Evolutionary conservation across 2,888 invertebrate genomes (phyloP).

Genomic region (Magallana nippona): DNA sequence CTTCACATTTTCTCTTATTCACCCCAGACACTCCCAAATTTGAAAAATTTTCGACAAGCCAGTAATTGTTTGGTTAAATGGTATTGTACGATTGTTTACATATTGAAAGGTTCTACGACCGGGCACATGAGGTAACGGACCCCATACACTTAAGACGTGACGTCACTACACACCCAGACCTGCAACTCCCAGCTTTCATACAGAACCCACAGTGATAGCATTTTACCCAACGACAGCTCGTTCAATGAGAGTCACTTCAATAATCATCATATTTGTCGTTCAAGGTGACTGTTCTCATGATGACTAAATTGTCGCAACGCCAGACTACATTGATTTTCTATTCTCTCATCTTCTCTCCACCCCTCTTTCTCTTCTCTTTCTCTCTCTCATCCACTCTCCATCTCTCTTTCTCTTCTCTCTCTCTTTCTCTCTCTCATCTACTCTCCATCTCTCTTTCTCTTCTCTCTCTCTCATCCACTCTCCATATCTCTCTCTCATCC

Average conservation of each 20-base stretch:
- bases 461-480: constrained; percentile 41
- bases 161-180: constrained; percentile 12
- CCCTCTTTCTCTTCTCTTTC: constrained; percentile 43
- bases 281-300: too few species aligned
- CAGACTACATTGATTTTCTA: background rate
- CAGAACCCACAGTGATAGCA: background rate
- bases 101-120: constrained; percentile 15
- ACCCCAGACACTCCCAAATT: background rate
- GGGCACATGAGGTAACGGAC: constrained; percentile 20
- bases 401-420: too few species aligned
- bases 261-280: background rate
- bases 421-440: too few species aligned
- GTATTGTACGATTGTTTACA: constrained; percentile 23
- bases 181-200: background rate
- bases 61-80: constrained; percentile 22
- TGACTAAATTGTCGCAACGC: too few species aligned
- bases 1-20: background rate
- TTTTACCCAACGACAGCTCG: background rate
- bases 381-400: constrained; percentile 42
- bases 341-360: background rate
- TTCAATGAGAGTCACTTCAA: background rate
- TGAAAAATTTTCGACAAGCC: background rate
- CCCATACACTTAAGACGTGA: constrained; percentile 1
- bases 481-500: constrained; percentile 4
- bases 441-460: too few species aligned